These are phyloP conservation scores for Carollia perspicillata DNA, from an alignment of 2,113 vertebrate genomes.

Conservation along the genomic window DNA sequence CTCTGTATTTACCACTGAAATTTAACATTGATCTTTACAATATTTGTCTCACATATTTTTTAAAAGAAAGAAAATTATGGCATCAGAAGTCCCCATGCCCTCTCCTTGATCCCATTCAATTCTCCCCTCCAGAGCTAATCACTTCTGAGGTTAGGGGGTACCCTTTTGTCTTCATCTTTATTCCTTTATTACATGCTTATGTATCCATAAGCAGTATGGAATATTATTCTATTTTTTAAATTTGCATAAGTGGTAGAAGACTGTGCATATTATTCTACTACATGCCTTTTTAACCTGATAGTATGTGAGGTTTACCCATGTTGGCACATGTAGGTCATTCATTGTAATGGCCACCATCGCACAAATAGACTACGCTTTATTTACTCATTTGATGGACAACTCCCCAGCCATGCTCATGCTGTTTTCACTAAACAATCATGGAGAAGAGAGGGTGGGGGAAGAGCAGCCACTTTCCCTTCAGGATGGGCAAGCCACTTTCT, in stretches of 20 bases:
- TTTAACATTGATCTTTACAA: not conserved
- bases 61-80: not conserved
- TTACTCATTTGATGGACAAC: not conserved
- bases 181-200: not conserved
- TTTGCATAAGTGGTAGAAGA: not conserved
- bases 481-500: not conserved
- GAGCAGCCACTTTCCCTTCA: not conserved
- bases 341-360: not conserved
- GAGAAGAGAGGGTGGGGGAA: not conserved
- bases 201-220: not conserved
- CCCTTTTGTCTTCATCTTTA: not conserved
- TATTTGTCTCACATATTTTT: not conserved
- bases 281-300: not conserved
- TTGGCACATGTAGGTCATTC: not conserved
- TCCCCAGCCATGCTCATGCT: not conserved
- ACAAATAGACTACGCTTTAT: not conserved
- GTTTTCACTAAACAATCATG: not conserved
- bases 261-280: not conserved
- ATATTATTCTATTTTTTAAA: conserved; percentile 5
- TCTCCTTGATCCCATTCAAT: not conserved
- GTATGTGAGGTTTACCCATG: not conserved
- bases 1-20: not conserved
- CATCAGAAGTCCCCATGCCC: not conserved
- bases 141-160: not conserved
- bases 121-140: not conserved